Evolutionary conservation across 2,113 vertebrate species (phyloP).

Genomic region (Gallinago undulata): DNA sequence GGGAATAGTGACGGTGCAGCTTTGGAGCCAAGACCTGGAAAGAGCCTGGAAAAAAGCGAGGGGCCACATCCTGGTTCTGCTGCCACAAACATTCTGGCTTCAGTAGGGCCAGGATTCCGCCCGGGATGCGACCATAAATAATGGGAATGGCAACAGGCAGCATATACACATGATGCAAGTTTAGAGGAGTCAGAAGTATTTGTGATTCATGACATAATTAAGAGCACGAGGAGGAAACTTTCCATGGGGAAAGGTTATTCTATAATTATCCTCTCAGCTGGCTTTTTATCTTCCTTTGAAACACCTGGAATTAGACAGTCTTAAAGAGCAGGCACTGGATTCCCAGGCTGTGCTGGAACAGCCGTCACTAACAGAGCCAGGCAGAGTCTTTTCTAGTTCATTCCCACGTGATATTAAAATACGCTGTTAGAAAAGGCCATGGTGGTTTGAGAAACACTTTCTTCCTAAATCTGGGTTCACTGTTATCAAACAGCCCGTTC

Average conservation of each 20-base stretch:
- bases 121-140: fast-evolving
- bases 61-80: not conserved
- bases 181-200: not conserved
- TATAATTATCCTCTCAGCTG: not conserved
- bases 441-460: not conserved
- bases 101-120: not conserved
- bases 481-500: not conserved
- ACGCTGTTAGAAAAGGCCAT: not conserved
- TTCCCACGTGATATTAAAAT: not conserved
- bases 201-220: not conserved
- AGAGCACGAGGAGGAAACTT: not conserved
- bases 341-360: not conserved
- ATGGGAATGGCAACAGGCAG: not conserved
- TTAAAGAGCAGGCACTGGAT: not conserved
- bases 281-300: not conserved
- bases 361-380: not conserved
- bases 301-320: not conserved
- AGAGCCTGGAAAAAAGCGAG: not conserved
- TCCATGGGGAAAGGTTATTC: not conserved
- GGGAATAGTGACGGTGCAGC: not conserved
- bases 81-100: not conserved
- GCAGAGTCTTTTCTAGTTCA: not conserved
- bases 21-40: not conserved
- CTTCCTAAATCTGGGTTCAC: not conserved
- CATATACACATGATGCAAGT: not conserved